These are phyloP conservation scores for Herminia tarsipennalis DNA, from an alignment of 2,888 invertebrate species.

Conservation along the genomic window DNA sequence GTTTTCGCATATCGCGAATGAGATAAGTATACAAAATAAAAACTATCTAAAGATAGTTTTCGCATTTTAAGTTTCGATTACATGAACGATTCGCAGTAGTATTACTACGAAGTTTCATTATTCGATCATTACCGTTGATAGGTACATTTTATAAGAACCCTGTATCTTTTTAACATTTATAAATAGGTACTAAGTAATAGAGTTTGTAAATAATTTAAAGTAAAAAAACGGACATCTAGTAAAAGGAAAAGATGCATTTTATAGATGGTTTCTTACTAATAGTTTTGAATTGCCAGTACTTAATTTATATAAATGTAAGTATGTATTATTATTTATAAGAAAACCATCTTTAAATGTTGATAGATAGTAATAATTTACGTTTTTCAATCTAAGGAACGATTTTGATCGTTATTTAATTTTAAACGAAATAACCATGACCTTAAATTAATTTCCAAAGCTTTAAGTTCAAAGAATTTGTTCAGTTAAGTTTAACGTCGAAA, in stretches of 20 bases:
- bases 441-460: too few species aligned
- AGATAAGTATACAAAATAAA: slow-evolving; percentile 6
- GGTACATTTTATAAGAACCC: slow-evolving; percentile 28
- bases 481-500: slow-evolving; percentile 40
- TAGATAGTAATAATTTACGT: background rate
- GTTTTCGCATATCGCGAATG: background rate
- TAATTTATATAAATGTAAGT: too few species aligned
- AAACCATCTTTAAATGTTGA: background rate
- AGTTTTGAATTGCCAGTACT: too few species aligned
- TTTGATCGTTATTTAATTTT: background rate
- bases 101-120: slow-evolving; percentile 3
- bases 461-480: too few species aligned
- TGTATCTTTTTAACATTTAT: slow-evolving; percentile 24
- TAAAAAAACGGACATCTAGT: too few species aligned
- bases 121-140: slow-evolving; percentile 8
- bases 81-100: slow-evolving; percentile 5
- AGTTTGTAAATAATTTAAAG: too few species aligned
- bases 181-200: slow-evolving; percentile 16
- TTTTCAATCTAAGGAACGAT: background rate
- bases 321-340: too few species aligned
- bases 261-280: too few species aligned
- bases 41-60: background rate
- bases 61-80: slow-evolving; percentile 6
- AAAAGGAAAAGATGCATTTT: too few species aligned
- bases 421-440: too few species aligned